Percentiles rank a stretch among this genome's conserved stretches.
These are phyloP conservation scores for Beaufortia kweichowensis DNA, from an alignment of 2,113 vertebrate genomes.

Conservation along the genomic window DNA sequence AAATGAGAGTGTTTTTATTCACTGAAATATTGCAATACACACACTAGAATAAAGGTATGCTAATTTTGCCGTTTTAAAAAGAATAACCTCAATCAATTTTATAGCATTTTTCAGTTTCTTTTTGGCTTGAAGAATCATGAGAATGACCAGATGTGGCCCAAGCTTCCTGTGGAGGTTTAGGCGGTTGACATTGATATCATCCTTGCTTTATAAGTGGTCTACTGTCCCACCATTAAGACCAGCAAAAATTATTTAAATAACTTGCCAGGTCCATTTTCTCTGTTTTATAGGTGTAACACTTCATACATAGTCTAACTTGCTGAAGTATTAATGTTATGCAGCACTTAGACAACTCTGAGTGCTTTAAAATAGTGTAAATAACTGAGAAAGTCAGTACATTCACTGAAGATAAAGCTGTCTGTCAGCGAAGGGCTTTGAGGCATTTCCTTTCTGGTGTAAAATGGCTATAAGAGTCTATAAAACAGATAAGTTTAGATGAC, in stretches of 20 bases:
- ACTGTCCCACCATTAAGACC: not conserved
- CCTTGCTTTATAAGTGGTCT: not conserved
- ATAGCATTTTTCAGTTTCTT: conserved; percentile 31
- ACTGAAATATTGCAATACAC: conserved; percentile 44
- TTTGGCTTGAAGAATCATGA: conserved; percentile 20
- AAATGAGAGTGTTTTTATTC: conserved; percentile 46
- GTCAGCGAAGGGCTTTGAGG: conserved; percentile 1
- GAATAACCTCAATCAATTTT: conserved; percentile 37
- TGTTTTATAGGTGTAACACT: not conserved
- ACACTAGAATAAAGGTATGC: conserved; percentile 23
- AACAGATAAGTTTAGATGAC: not conserved
- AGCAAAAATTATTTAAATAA: not conserved
- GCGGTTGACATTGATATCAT: conserved; percentile 32
- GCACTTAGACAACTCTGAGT: conserved; percentile 3
- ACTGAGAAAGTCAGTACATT: not conserved
- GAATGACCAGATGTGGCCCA: conserved; percentile 28
- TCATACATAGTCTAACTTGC: conserved; percentile 29
- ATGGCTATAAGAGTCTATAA: not conserved
- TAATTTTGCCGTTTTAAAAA: conserved; percentile 35
- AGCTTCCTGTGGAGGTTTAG: conserved; percentile 19
- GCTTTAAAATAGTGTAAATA: conserved; percentile 1
- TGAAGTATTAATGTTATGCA: conserved; percentile 33
- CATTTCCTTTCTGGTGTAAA: conserved; percentile 13
- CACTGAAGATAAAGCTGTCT: conserved; percentile 18
- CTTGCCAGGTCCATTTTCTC: not conserved